Evolutionary conservation across 1,140 invertebrate genomes (phyloP), one percentile per base, ranked within the genome.

Genomic region (Pantala flavescens): DNA sequence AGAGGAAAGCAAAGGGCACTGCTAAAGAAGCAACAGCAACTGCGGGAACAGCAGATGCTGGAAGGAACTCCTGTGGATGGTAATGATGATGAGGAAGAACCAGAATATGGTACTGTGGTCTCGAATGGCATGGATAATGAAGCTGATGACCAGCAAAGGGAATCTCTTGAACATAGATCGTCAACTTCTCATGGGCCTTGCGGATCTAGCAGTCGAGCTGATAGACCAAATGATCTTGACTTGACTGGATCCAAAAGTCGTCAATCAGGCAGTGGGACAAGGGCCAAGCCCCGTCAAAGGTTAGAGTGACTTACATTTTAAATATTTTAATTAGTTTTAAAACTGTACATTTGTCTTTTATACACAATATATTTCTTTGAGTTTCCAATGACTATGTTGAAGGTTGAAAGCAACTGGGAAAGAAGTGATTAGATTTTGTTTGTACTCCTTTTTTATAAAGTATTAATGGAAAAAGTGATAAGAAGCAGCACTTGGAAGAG

Each of bases 1-100:
- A 82, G 85, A 77, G 88, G 88, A 0, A 87, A 84, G 74, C 87
- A 90, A 77, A 91, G 88, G 79, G 89, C 90, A 55, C 80, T 90
- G 28, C 84, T 87, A 70, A 88, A 87, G 77, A 87, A 88, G 76
- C 84, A 84, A 76, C 86, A 85, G 72, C 84, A 84, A 76, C 86
- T 84, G 72, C 73, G 23, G 21, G 42, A 19, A 43, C 42, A 70
- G 73, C 70, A 55, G 23, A 21, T 73, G 63, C 71, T 72, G 28
- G 23, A 72, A 23, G 36, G 42, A 72, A 24, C 72, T 0, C 28
- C 23, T 23, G 16, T 28, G 70, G 70, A 72, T 23, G 76, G 75
- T 36, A 70, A 74, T 36, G 71, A 55, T 19, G 23, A 21, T 5
- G 28, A 71, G 2, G 28, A 71, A 16, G 43, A 77, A 28, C 77